phyloP scores from a whole-genome alignment of 2,113 vertebrate genomes.

The Pandion haliaetus region DNA sequence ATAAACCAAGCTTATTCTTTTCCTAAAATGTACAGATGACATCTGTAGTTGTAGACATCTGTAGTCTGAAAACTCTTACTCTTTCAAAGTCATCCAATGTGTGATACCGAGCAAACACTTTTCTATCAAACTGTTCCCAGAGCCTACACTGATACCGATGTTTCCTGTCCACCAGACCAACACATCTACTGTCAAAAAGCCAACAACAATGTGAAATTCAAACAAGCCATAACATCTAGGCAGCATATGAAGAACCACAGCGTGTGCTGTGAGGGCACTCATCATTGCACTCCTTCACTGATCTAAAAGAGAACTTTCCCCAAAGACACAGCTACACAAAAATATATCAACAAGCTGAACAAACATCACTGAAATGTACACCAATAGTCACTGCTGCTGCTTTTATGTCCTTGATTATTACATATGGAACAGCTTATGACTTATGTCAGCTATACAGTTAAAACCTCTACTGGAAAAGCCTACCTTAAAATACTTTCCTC shows the following conservation, averaged over 20 bases:
- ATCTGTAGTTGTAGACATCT: no score
- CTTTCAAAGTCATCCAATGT: not conserved
- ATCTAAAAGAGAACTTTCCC: not conserved
- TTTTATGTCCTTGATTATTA: fast-evolving
- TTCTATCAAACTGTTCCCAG: not conserved
- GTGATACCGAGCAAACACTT: not conserved
- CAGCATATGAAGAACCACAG: not conserved
- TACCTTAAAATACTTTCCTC: not conserved
- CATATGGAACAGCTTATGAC: not conserved
- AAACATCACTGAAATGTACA: not conserved
- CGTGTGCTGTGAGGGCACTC: fast-evolving
- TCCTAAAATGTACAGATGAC: not conserved
- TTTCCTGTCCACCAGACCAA: not conserved
- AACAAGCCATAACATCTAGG: not conserved
- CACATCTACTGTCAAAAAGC: not conserved
- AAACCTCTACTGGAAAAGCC: not conserved
- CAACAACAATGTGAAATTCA: fast-evolving
- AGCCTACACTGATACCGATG: fast-evolving
- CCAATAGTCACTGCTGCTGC: not conserved
- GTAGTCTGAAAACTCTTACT: not conserved
- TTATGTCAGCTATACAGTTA: not conserved
- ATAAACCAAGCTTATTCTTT: not conserved
- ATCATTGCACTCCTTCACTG: not conserved
- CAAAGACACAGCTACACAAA: not conserved
- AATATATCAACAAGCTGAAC: not conserved